Conservation (phyloP, 2,113 vertebrate genomes). For the Myxocyprinus asiaticus region DNA sequence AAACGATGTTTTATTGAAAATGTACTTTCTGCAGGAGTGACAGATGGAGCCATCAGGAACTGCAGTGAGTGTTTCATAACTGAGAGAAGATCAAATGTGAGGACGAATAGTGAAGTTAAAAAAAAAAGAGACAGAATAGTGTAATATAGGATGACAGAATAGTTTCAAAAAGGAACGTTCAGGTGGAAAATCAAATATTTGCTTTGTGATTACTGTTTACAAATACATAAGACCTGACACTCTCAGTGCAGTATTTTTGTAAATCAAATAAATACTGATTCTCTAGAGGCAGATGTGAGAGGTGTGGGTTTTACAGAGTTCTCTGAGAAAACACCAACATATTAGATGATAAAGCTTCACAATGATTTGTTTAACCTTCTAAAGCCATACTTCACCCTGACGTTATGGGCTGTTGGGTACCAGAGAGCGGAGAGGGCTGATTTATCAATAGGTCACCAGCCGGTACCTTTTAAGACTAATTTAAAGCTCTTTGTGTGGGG, state of each 20-base stretch:
- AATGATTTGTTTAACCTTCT: conserved; percentile 30
- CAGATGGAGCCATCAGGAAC: no score
- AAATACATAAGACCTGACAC: background rate
- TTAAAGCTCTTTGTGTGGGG: no score
- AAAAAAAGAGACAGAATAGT: no score
- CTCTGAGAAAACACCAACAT: conserved; percentile 9
- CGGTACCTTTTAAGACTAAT: no score
- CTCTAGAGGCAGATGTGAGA: background rate
- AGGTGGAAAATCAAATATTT: background rate
- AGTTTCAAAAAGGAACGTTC: background rate
- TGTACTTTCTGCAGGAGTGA: no score
- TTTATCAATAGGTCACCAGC: no score
- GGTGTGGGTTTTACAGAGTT: conserved; percentile 15
- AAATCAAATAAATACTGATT: conserved; percentile 2
- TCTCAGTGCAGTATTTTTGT: background rate
- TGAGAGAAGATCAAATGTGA: background rate
- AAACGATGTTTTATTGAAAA: no score
- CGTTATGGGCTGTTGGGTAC: no score
- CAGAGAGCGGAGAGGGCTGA: no score
- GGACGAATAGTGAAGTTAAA: no score
- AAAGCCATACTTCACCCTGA: background rate
- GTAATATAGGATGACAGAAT: no score
- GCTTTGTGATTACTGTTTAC: background rate
- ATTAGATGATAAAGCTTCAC: conserved; percentile 14
- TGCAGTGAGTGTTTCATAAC: no score